Evolutionary conservation across 1,140 invertebrate genomes (phyloP).

Genomic region (Leptinotarsa texana): DNA sequence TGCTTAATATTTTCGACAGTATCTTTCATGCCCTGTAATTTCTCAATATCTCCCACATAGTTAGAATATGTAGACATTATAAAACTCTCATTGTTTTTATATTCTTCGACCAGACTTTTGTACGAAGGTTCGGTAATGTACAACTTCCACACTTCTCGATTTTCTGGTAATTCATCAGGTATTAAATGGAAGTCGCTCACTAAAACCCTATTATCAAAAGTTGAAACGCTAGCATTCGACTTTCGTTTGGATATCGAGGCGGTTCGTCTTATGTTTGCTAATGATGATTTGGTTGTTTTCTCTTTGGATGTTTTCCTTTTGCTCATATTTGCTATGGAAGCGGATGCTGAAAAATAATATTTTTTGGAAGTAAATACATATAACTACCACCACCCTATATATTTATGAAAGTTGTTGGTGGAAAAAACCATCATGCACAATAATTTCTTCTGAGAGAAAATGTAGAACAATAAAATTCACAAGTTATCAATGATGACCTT

Average conservation of each 20-base stretch:
- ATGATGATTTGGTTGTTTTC: neutral
- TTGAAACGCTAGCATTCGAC: neutral
- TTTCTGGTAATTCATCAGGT: conserved; percentile 27
- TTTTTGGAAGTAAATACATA: no score
- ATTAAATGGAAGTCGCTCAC: neutral
- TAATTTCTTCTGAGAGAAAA: no score
- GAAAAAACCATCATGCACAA: no score
- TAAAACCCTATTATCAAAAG: neutral
- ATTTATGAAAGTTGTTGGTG: no score
- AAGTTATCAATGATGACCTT: no score
- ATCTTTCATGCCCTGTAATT: conserved; percentile 26
- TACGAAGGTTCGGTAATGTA: conserved; percentile 25
- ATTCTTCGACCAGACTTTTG: conserved; percentile 30
- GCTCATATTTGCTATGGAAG: conserved; percentile 1
- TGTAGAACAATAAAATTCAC: no score
- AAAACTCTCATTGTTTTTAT: conserved; percentile 34
- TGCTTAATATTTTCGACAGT: conserved; percentile 22
- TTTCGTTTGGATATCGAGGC: neutral
- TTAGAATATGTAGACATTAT: conserved; percentile 14
- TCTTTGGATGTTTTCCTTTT: neutral
- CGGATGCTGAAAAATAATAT: neutral
- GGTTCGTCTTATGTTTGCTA: neutral
- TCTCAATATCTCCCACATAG: conserved; percentile 29
- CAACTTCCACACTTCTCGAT: conserved; percentile 26
- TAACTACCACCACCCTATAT: no score